Evolutionary conservation across 2,113 vertebrate genomes (phyloP).

Genomic region (Myrmecophaga tridactyla): DNA sequence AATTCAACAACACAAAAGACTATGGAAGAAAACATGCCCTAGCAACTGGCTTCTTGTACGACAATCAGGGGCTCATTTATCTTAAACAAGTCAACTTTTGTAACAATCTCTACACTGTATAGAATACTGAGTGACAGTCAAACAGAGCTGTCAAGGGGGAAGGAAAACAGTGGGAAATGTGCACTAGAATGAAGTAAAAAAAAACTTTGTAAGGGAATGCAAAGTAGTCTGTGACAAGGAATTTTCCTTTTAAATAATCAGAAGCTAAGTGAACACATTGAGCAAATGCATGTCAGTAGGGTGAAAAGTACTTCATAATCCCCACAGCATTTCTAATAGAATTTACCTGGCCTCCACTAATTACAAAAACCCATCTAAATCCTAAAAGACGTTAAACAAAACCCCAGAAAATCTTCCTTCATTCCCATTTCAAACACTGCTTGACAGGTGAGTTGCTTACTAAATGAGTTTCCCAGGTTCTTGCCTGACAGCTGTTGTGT

Average conservation of each 20-base stretch:
- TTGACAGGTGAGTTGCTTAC: conserved; percentile 39
- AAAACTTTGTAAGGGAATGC: conserved; percentile 78
- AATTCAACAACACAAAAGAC: conserved; percentile 81
- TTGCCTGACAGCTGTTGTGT: not conserved
- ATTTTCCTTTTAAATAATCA: conserved; percentile 75
- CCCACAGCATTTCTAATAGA: conserved; percentile 66
- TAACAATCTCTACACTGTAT: conserved; percentile 81
- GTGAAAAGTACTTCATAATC: conserved; percentile 76
- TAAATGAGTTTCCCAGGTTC: conserved; percentile 50
- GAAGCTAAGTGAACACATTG: conserved; percentile 69
- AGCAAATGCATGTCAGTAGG: conserved; percentile 55
- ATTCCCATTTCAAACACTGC: conserved; percentile 17
- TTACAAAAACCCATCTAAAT: conserved; percentile 59
- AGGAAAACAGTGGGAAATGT: conserved; percentile 77
- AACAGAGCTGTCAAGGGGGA: conserved; percentile 72
- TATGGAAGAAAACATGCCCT: conserved; percentile 81
- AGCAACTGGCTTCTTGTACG: conserved; percentile 83
- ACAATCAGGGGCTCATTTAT: conserved; percentile 82
- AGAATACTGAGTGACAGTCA: conserved; percentile 77
- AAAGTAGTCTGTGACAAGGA: conserved; percentile 76
- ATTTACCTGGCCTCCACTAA: conserved; percentile 62
- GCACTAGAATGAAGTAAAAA: conserved; percentile 70
- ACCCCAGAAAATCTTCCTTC: conserved; percentile 59
- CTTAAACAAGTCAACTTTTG: conserved; percentile 83
- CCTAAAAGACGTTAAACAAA: conserved; percentile 53